Evolutionary conservation across 2,113 vertebrate species (phyloP).

Genomic region (western clawed frog (Xenopus tropicalis)): DNA sequence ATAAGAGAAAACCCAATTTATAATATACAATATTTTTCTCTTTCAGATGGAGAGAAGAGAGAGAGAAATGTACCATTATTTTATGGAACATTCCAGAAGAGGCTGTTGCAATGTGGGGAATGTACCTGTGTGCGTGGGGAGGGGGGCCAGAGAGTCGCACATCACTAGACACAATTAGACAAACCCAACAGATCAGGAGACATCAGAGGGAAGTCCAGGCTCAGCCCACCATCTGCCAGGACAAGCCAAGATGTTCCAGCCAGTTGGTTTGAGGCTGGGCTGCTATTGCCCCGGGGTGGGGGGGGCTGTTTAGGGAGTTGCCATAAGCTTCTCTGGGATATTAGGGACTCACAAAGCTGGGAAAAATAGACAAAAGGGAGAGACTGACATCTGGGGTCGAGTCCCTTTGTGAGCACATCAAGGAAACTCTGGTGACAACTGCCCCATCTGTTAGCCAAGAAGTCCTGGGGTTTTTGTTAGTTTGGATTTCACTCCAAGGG

Average conservation of each 20-base stretch:
- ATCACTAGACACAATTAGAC: too few relatives aligned
- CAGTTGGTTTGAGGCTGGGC: constrained; percentile 46
- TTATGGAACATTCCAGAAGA: too few relatives aligned
- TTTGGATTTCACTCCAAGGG: not conserved
- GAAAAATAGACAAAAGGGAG: not conserved
- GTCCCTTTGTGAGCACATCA: constrained; percentile 17
- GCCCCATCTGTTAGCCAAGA: constrained; percentile 14
- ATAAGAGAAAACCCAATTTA: too few relatives aligned
- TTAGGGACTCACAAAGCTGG: not conserved
- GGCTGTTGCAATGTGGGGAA: too few relatives aligned
- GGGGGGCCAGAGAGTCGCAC: too few relatives aligned
- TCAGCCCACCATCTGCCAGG: constrained; percentile 53
- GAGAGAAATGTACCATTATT: constrained; percentile 23
- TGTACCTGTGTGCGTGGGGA: too few relatives aligned
- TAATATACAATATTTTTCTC: too few relatives aligned
- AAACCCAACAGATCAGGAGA: too few relatives aligned
- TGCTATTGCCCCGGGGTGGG: not conserved
- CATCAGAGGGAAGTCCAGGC: too few relatives aligned
- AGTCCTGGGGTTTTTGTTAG: not conserved
- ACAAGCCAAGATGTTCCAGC: constrained; percentile 46
- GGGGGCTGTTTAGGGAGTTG: constrained; percentile 2
- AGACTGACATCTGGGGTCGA: constrained; percentile 17
- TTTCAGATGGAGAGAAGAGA: not conserved
- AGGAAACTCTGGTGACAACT: not conserved
- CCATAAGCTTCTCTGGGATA: not conserved